Evolutionary conservation across 2,113 vertebrate genomes (phyloP).

Genomic region (Equus quagga): DNA sequence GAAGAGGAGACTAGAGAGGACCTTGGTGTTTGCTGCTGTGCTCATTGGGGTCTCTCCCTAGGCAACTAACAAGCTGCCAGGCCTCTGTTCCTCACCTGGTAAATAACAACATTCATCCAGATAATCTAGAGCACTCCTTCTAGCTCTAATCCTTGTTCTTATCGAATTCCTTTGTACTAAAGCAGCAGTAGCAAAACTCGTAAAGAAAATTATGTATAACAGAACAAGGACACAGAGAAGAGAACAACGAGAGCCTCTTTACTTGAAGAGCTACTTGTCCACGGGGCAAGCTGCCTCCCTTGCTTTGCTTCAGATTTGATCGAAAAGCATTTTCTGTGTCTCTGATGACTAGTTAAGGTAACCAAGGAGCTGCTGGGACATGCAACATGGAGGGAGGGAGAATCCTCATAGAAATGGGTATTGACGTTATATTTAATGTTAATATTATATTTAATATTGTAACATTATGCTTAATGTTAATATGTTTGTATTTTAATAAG

Average conservation of each 20-base stretch:
- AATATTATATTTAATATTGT: too few species aligned
- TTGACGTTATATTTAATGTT: not conserved
- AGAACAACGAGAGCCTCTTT: not conserved
- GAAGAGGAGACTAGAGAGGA: not conserved
- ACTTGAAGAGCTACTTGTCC: not conserved
- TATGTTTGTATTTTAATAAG: not conserved
- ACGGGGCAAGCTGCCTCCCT: not conserved
- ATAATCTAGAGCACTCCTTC: not conserved
- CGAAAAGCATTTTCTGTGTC: not conserved
- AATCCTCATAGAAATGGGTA: not conserved
- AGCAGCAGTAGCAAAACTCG: not conserved
- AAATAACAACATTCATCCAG: not conserved
- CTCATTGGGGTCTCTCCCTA: not conserved
- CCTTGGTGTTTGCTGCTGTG: not conserved
- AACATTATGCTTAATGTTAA: too few species aligned
- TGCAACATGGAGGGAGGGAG: not conserved
- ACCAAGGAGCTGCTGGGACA: not conserved
- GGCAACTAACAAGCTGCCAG: not conserved
- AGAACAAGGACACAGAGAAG: not conserved
- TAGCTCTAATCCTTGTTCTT: not conserved
- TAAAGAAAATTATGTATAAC: not conserved
- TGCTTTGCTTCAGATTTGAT: not conserved
- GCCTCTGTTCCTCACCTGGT: not conserved
- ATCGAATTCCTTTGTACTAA: not conserved
- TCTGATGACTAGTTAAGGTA: not conserved